Evolutionary conservation across 2,888 invertebrate genomes (phyloP), one percentile per base, ranked within the genome.

Genomic region (Xanthia togata): DNA sequence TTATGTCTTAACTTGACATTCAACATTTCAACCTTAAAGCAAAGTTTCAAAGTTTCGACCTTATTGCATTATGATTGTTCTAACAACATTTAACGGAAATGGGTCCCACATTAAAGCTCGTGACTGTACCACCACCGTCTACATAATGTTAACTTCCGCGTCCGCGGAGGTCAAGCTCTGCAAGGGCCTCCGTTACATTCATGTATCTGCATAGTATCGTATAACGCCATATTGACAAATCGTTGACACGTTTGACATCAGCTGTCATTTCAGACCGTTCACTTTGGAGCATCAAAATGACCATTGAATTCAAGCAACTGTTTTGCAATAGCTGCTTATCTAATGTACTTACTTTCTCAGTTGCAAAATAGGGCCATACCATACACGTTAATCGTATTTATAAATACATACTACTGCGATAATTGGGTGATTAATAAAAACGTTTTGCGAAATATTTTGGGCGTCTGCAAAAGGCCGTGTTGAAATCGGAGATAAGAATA

Each of bases 261-360:
- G 12, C 38, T 67, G 62, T 67, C 55, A 67, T 14, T 17, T 31
- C 26, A 17, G 41, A n/a, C 76, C 82, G 26, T 76, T 79, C 76
- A 57, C 76, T 81, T 82, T 31, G 26, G 14, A 50, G 23, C 62
- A 35, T 74, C n/a, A 47, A 59, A 20, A 12, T n/a, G n/a, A n/a
- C 44, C 23, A 38, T 68, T 26, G 12, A n/a, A 53, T 63, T 50
- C 11, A n/a, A 69, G 38, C 53, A 55, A 53, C 26, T 11, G 31
- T 78, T 78, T 53, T 2, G 71, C 50, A 83, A 78, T 26, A 0
- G 0, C 79, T 81, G 35, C 65, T 17, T 60, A 72, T 83, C 12
- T 12, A 20, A 23, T 35, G n/a, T 55, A 70, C 17, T 59, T 55
- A 70, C 17, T 59, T 64, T 78, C 23, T 41, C 20, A 63, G 38